Base-by-base conservation (phyloP, 2,113 vertebrate species). In the Gracilinanus agilis region DNA sequence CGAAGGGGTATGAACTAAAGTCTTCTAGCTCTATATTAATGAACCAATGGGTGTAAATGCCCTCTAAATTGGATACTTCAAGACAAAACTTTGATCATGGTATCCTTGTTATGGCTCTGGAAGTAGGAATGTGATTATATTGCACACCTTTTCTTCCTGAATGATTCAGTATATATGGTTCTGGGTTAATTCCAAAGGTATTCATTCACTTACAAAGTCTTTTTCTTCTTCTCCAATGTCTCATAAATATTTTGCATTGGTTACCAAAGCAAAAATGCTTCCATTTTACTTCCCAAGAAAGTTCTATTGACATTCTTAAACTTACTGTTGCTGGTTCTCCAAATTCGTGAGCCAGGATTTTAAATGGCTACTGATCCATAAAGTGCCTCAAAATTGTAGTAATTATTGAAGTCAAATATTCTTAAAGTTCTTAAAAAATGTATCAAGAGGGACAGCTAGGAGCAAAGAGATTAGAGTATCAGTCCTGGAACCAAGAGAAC, bases 221-320 rank as follows among this genome's bases (percentile, higher is more conserved):
- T 96, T 95, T 94, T 53, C 44, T 49, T 49, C 49, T 91, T 27
- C 40, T 91, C 90, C 49, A 83, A 27, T 90, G 55, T 61, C n/a
- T 67, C 54, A n/a, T 25, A 92, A 40, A 24, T 94, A 75, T 34
- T 75, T 90, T 93, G 94, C 83, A 93, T 95, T 92, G 7, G 49
- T 53, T 29, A 90, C 53, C 25, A 96, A 53, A 91, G 54, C 3
- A 55, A 29, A 95, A 55, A 92, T 91, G 27, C 83, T 93, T 91
- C 90, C 56, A 25, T 93, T 88, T 90, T 90, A 90, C 83, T 94
- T 96, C 88, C 49, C 0, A 55, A 91, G n/a, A 34, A 53, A 27
- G 34, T 54, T 27, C 24, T 2, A 5, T 40, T 92, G 54, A 29
- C 10, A 55, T 2, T 34, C 9, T 24, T 90, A 34, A 83, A 54